These are phyloP conservation scores for Mnemiopsis leidyi DNA, from an alignment of 37 sponge, comb jelly and placozoan genomes.

Conservation along the genomic window DNA sequence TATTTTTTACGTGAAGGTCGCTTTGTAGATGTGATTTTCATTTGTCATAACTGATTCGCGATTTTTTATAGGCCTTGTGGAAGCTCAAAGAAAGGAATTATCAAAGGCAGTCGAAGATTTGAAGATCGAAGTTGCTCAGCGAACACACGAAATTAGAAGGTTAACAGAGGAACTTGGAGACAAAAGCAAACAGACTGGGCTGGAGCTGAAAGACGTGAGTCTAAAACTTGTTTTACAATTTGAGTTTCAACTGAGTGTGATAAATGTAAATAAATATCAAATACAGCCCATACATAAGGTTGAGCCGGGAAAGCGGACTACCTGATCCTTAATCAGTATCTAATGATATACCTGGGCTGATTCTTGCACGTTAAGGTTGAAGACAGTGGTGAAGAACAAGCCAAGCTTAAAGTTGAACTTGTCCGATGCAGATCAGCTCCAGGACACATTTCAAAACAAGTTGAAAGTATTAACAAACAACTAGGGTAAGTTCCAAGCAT, in stretches of 20 bases:
- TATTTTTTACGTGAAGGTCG: too few relatives aligned
- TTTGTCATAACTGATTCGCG: too few relatives aligned
- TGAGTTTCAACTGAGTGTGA: too few relatives aligned
- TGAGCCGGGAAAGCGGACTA: not conserved
- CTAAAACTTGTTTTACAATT: too few relatives aligned
- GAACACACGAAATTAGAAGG: slow-evolving; percentile 57
- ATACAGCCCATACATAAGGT: too few relatives aligned
- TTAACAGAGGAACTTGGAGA: slow-evolving; percentile 59
- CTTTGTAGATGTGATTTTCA: too few relatives aligned
- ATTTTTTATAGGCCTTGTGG: not conserved
- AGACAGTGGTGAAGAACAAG: slow-evolving; percentile 54
- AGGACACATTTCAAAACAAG: slow-evolving; percentile 45
- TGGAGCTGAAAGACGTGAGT: slow-evolving; percentile 26
- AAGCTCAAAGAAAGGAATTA: slow-evolving; percentile 56
- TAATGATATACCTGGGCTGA: not conserved
- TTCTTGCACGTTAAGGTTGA: too few relatives aligned
- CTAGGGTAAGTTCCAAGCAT: not conserved
- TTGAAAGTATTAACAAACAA: slow-evolving; percentile 43
- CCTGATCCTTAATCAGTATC: not conserved
- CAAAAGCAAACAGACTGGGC: slow-evolving; percentile 30
- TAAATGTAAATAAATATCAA: too few relatives aligned
- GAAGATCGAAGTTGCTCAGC: slow-evolving; percentile 50
- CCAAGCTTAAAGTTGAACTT: slow-evolving; percentile 52
- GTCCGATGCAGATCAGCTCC: slow-evolving; percentile 53
- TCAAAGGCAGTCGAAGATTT: slow-evolving; percentile 44